Evolutionary conservation across 1,140 invertebrate species (phyloP), one percentile per base, ranked within the genome.

Genomic region (Aphelenchoides besseyi): DNA sequence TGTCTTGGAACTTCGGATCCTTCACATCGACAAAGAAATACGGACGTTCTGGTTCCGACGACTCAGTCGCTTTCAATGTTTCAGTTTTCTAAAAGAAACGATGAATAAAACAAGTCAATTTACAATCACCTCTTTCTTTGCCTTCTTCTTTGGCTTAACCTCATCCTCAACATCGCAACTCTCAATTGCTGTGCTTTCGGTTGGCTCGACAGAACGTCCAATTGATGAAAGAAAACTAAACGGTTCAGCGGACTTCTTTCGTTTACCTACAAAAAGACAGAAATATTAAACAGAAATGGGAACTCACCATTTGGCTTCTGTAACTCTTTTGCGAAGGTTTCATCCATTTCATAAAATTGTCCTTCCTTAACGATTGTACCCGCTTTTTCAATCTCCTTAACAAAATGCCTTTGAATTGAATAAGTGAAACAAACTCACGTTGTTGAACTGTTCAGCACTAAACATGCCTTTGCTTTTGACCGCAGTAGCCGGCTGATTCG

Each of bases 261-360:
- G 18, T 8, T 54, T 57, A 3, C 26, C 67, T 33, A 3, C n/a
- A 69, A 67, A 64, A 41, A 32, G 28, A 3, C 12, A 9, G 23
- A 16, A 52, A 3, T 29, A 2, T 69, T 36, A 37, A 70, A 26
- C 12, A 28, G 18, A n/a, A 35, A 70, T 2, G 18, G 0, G n/a
- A 54, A 16, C 16, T 53, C 26, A 70, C 62, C 52, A 54, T 52
- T 33, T 8, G 54, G 30, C 23, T 70, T 70, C 8, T 33, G n/a
- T 23, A 26, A 32, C 35, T 70, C 69, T 16, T 69, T 55, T 26
- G 55, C 69, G 33, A 70, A 70, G 2, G 33, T 32, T 41, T 70
- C 35, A 54, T 70, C 69, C 66, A 70, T 68, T 30, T 71, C 68
- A 28, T 67, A 70, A 32, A 70, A 70, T 12, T 55, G 69, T 18